These are phyloP conservation scores for Lycocerus yunnanus DNA, from an alignment of 2,888 invertebrate genomes.

Conservation along the genomic window DNA sequence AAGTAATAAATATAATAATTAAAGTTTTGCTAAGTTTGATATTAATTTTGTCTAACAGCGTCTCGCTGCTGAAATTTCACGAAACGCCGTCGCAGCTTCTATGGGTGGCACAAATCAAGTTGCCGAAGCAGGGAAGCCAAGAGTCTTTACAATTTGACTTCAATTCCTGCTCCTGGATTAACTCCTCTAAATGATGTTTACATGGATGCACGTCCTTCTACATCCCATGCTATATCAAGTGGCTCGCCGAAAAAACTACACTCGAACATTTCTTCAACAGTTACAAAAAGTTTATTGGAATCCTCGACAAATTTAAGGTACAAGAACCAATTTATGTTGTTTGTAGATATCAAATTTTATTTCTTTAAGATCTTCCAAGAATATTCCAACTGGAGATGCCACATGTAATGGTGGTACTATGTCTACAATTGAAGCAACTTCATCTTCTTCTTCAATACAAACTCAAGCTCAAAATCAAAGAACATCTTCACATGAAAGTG, in stretches of 20 bases:
- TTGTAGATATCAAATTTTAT: not conserved
- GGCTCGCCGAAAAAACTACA: conserved; percentile 12
- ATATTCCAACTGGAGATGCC: conserved; percentile 5
- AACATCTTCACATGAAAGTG: conserved; percentile 27
- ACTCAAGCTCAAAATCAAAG: conserved; percentile 39
- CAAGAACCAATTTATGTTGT: not conserved
- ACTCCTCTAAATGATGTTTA: not conserved
- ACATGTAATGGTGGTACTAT: conserved; percentile 1
- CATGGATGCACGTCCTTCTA: conserved; percentile 13
- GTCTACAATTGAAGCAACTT: conserved; percentile 33
- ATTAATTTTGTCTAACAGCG: conserved; percentile 55
- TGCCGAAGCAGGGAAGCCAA: conserved; percentile 42
- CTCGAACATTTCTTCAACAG: conserved; percentile 1
- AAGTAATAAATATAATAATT: conserved; percentile 56
- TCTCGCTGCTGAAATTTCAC: conserved; percentile 69
- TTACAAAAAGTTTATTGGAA: conserved; percentile 12
- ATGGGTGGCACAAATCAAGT: conserved; percentile 41
- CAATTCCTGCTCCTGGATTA: conserved; percentile 30
- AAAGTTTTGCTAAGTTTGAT: not conserved
- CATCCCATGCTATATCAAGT: conserved; percentile 6
- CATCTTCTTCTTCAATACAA: conserved; percentile 42
- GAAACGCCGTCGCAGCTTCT: conserved; percentile 66
- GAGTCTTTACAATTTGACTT: conserved; percentile 42
- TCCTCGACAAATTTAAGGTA: conserved; percentile 5
- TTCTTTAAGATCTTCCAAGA: conserved; percentile 14